phyloP scores from a whole-genome alignment of 2,888 invertebrate genomes.

The Branchellion lobata region DNA sequence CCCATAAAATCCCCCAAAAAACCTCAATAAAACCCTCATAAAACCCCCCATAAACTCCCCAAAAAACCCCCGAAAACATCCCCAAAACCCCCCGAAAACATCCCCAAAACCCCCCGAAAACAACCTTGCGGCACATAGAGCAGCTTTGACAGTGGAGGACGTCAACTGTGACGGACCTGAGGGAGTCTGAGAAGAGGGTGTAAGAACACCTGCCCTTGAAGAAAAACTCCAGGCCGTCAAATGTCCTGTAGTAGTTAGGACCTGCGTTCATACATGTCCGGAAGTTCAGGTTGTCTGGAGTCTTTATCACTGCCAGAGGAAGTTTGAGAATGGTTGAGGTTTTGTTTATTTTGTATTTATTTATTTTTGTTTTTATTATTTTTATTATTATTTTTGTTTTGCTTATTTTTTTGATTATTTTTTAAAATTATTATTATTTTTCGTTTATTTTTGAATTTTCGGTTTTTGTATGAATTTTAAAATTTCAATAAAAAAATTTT shows the following conservation, averaged over 20 bases:
- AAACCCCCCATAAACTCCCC: background rate
- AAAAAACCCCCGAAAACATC: background rate
- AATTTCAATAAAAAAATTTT: background rate
- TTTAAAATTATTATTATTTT: background rate
- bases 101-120: background rate
- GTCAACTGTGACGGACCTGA: constrained; percentile 41
- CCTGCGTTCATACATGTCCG: constrained; percentile 49
- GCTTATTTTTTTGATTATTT: background rate
- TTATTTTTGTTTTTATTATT: background rate
- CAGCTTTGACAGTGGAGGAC: constrained; percentile 48
- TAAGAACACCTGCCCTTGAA: constrained; percentile 73
- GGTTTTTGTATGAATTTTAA: background rate
- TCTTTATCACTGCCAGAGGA: background rate
- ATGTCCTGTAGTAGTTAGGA: constrained; percentile 70
- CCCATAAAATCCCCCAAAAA: background rate
- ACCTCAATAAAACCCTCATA: background rate
- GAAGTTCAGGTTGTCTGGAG: constrained; percentile 37
- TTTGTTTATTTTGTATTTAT: background rate
- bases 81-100: too few relatives aligned
- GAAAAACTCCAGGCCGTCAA: constrained; percentile 75
- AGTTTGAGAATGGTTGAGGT: background rate
- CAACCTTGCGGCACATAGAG: constrained; percentile 49
- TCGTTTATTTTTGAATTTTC: background rate
- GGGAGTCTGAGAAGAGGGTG: constrained; percentile 63
- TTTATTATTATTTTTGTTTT: background rate